These are phyloP conservation scores for Pelmatolapia mariae DNA, from an alignment of 2,113 vertebrate species.

Conservation along the genomic window DNA sequence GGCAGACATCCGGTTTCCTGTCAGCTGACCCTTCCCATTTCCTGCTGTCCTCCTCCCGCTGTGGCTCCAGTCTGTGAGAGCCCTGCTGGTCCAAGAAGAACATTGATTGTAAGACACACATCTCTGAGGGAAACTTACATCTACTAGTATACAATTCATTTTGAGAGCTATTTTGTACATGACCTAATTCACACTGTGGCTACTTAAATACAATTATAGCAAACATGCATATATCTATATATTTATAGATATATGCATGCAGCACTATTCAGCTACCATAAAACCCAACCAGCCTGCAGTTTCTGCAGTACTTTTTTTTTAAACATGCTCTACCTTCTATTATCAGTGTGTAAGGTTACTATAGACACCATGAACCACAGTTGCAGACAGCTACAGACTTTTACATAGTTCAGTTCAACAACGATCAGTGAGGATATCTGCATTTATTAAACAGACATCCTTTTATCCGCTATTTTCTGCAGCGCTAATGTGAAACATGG, in stretches of 20 bases:
- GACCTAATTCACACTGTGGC: not conserved
- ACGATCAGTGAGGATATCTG: not conserved
- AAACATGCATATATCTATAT: not conserved
- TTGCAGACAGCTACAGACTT: not conserved
- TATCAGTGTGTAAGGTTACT: not conserved
- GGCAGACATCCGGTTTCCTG: constrained; percentile 65
- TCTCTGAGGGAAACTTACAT: not conserved
- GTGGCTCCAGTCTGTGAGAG: constrained; percentile 59
- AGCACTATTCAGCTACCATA: not conserved
- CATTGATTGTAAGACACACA: not conserved
- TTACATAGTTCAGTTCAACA: not conserved
- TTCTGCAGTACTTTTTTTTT: not conserved
- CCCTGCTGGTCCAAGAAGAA: constrained; percentile 30
- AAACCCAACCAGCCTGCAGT: not conserved
- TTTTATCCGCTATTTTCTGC: not conserved
- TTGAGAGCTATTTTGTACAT: not conserved
- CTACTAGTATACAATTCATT: not conserved
- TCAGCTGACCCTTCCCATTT: constrained; percentile 78
- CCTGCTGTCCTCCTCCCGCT: constrained; percentile 70
- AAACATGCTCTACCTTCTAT: not conserved
- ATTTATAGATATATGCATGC: too few relatives aligned
- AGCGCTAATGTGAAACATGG: not conserved
- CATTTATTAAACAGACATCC: not conserved
- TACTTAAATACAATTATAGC: not conserved
- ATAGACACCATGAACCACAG: not conserved